Conservation (phyloP, 2,113 vertebrate species). For the Phyllopteryx taeniolatus region DNA sequence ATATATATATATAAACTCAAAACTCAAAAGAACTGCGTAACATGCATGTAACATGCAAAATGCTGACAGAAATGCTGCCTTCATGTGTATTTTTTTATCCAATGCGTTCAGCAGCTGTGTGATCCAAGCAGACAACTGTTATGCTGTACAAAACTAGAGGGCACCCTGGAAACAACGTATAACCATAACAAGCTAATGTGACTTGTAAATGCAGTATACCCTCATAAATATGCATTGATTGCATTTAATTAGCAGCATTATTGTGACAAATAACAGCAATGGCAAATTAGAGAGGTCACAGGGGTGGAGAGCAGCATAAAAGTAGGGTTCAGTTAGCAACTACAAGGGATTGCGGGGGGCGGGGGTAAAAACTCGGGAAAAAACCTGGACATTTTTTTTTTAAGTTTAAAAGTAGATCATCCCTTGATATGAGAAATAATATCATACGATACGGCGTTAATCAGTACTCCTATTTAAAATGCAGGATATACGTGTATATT, state of each 20-base stretch:
- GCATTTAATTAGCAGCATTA: conserved; percentile 25
- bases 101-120: too few relatives aligned
- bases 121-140: too few relatives aligned
- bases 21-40: too few relatives aligned
- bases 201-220: conserved; percentile 13
- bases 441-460: too few relatives aligned
- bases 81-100: too few relatives aligned
- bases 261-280: not conserved
- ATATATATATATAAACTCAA: too few relatives aligned
- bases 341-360: not conserved
- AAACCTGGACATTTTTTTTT: not conserved
- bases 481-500: too few relatives aligned
- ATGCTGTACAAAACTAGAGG: not conserved
- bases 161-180: conserved; percentile 1
- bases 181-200: conserved; percentile 10
- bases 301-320: not conserved
- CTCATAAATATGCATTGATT: conserved; percentile 30
- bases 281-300: conserved; percentile 1
- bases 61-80: too few relatives aligned
- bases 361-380: conserved; percentile 34
- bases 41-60: too few relatives aligned
- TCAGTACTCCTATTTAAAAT: too few relatives aligned
- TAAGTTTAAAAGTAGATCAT: not conserved
- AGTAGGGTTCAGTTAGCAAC: not conserved
- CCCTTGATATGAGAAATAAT: not conserved